Evolutionary conservation across 2,797 vertebrate species (phyloP).

Genomic region (Tadarida brasiliensis): DNA sequence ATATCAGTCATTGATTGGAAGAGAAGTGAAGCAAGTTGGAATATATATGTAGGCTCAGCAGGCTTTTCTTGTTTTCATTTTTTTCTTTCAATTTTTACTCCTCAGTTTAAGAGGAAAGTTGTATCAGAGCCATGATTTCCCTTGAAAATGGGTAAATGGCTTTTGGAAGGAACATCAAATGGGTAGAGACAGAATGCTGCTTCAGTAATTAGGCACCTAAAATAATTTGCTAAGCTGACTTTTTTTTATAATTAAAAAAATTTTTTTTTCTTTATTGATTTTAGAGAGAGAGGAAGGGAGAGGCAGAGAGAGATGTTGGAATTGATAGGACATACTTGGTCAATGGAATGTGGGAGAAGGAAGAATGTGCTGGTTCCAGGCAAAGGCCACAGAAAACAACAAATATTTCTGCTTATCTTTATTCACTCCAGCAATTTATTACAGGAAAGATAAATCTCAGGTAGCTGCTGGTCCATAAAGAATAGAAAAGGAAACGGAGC

Average conservation of each 20-base stretch:
- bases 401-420: background rate
- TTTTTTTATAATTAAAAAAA: background rate
- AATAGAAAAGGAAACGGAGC: background rate
- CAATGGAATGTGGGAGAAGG: background rate
- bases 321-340: background rate
- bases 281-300: too few species aligned
- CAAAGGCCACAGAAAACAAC: background rate
- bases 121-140: background rate
- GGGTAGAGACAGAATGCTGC: background rate
- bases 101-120: background rate
- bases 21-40: background rate
- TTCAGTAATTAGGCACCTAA: conserved; percentile 37
- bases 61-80: background rate
- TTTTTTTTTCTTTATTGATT: too few species aligned
- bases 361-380: background rate
- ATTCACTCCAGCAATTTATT: background rate
- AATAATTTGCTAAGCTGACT: background rate
- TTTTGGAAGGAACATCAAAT: background rate
- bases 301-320: background rate
- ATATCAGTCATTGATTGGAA: background rate
- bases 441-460: background rate
- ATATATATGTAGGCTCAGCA: background rate
- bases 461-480: background rate
- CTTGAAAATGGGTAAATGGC: background rate
- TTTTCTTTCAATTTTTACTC: background rate